Evolutionary conservation across 2,797 vertebrate species (phyloP).

Genomic region (Glyptemys insculpta): DNA sequence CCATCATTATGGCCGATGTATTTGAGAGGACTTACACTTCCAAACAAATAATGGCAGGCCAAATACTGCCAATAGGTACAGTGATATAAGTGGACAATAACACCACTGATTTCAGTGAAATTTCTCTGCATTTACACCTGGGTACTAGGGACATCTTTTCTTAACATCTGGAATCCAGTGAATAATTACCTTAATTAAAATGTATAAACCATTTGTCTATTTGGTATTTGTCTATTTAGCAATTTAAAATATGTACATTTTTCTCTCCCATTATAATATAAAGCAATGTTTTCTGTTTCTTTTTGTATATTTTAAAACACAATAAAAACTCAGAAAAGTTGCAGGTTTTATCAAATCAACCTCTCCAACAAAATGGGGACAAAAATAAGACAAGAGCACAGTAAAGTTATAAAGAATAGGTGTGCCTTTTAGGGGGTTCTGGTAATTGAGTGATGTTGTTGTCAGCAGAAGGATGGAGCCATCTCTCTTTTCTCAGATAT

Average conservation of each 20-base stretch:
- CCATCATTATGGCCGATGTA: background rate
- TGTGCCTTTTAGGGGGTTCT: background rate
- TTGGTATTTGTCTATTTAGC: background rate
- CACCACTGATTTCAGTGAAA: background rate
- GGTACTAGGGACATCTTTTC: background rate
- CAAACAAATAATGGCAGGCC: background rate
- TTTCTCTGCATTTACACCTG: background rate
- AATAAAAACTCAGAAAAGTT: background rate
- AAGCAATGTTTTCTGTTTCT: background rate
- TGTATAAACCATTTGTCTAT: background rate
- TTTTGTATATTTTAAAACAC: background rate
- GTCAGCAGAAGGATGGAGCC: background rate
- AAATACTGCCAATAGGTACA: background rate
- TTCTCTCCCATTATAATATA: background rate
- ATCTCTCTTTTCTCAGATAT: slow-evolving; percentile 19
- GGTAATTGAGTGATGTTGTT: background rate
- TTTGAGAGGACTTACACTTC: background rate
- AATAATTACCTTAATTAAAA: slow-evolving; percentile 54
- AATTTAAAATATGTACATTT: background rate
- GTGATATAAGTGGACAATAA: background rate
- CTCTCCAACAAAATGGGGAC: background rate
- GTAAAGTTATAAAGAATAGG: background rate
- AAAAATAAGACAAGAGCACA: background rate
- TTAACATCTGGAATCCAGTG: slow-evolving; percentile 32
- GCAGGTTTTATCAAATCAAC: background rate